Conservation (phyloP, 2,888 invertebrate species). For the Craniophora ligustri region DNA sequence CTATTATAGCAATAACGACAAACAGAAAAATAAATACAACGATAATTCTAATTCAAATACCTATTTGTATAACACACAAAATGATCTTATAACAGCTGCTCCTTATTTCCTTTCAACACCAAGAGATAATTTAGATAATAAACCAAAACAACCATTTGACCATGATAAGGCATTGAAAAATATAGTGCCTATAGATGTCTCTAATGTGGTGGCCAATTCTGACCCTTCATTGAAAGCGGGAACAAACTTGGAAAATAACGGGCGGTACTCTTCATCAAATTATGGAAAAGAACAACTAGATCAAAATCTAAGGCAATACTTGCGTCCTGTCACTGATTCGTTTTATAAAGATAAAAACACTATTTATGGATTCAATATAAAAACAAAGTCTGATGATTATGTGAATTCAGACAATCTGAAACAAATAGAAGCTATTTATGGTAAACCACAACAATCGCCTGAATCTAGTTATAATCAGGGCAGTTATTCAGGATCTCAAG, state of each 20-base stretch:
- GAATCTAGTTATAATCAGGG: slow-evolving; percentile 66
- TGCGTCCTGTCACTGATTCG: slow-evolving; percentile 75
- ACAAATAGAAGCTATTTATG: slow-evolving; percentile 67
- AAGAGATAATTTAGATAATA: slow-evolving; percentile 69
- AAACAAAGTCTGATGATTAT: slow-evolving; percentile 74
- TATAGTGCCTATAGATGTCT: slow-evolving; percentile 83
- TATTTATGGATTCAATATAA: slow-evolving; percentile 75
- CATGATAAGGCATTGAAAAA: slow-evolving; percentile 85
- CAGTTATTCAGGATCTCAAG: slow-evolving; percentile 60
- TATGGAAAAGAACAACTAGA: slow-evolving; percentile 74
- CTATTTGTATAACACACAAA: slow-evolving; percentile 65
- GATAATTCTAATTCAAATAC: slow-evolving; percentile 62
- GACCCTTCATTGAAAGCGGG: slow-evolving; percentile 66
- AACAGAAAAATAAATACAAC: slow-evolving; percentile 67
- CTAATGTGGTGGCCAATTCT: slow-evolving; percentile 78
- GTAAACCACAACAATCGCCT: slow-evolving; percentile 65
- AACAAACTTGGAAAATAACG: slow-evolving; percentile 58
- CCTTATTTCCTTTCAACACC: slow-evolving; percentile 72
- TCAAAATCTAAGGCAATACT: slow-evolving; percentile 71
- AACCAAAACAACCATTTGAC: slow-evolving; percentile 79
- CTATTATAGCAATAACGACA: slow-evolving; percentile 67
- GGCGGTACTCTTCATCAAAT: slow-evolving; percentile 63
- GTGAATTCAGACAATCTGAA: slow-evolving; percentile 63
- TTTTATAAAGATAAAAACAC: slow-evolving; percentile 83
- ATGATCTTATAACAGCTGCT: slow-evolving; percentile 75